phyloP scores from a whole-genome alignment of 2,113 vertebrate genomes.

The Picathartes gymnocephalus region DNA sequence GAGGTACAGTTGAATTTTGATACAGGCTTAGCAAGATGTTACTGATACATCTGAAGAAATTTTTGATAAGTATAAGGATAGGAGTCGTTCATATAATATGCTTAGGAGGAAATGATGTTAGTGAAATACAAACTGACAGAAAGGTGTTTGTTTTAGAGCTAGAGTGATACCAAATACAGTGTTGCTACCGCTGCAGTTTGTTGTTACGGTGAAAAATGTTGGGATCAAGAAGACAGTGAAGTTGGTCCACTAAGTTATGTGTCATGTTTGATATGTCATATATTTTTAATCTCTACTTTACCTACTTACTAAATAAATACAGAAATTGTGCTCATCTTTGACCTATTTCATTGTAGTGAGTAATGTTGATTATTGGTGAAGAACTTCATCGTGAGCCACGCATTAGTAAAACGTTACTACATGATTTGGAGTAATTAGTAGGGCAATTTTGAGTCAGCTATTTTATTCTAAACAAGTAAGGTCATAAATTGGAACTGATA shows the following conservation, averaged over 20 bases:
- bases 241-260: neutral
- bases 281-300: neutral
- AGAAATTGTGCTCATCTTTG: neutral
- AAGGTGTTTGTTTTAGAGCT: neutral
- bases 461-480: neutral
- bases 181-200: neutral
- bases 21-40: neutral
- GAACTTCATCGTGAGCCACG: neutral
- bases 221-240: neutral
- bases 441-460: neutral
- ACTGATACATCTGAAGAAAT: neutral
- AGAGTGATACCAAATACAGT: neutral
- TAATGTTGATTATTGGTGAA: slow-evolving; percentile 3
- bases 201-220: neutral
- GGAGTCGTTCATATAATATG: neutral
- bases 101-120: neutral
- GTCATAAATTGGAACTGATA: neutral
- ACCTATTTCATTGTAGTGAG: neutral
- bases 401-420: neutral
- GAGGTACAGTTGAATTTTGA: neutral
- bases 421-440: neutral
- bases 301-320: neutral
- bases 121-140: neutral
- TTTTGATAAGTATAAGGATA: neutral
- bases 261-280: neutral